phyloP scores from a whole-genome alignment of 2,113 vertebrate species.

The Sylvia atricapilla region DNA sequence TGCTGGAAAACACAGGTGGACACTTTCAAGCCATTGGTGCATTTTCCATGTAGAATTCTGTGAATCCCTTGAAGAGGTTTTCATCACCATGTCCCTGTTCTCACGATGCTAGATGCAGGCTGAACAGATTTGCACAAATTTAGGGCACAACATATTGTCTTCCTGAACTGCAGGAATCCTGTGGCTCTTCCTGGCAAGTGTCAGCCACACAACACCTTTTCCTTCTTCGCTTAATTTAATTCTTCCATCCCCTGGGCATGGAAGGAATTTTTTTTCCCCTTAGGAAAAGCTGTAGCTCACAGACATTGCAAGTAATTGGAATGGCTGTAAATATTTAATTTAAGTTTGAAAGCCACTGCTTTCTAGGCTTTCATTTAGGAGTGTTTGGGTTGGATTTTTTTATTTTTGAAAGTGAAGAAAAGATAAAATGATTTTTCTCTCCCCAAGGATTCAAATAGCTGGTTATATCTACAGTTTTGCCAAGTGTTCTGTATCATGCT shows the following conservation, averaged over 20 bases:
- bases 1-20: background rate
- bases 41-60: background rate
- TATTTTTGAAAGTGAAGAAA: background rate
- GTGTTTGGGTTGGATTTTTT: background rate
- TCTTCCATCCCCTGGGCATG: background rate
- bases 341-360: background rate
- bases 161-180: background rate
- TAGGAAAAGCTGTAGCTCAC: background rate
- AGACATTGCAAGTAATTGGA: background rate
- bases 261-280: background rate
- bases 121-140: constrained; percentile 15
- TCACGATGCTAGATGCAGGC: background rate
- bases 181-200: background rate
- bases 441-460: background rate
- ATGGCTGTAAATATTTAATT: background rate
- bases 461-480: background rate
- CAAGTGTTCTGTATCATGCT: background rate
- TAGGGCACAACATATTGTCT: background rate
- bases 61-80: background rate
- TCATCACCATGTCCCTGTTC: background rate
- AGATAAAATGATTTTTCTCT: background rate
- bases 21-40: background rate
- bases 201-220: background rate
- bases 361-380: background rate
- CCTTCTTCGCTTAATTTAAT: background rate